These are phyloP conservation scores for Uria lomvia DNA, from an alignment of 2,113 vertebrate species.

Conservation along the genomic window DNA sequence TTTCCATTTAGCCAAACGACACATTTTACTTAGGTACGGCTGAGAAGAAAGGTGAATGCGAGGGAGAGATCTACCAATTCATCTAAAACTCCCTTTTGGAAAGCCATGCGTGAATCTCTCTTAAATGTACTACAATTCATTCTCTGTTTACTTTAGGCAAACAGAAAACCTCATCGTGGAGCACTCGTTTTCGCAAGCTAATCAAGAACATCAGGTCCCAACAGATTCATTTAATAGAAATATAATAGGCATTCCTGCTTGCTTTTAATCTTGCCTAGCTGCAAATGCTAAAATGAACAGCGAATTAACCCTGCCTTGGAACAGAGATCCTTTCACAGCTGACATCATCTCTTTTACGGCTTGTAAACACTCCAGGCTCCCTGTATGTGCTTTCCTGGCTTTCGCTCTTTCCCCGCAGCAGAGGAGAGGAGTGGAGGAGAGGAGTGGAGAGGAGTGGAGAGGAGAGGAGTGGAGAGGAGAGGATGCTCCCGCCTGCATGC, in stretches of 20 bases:
- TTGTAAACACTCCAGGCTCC: slow-evolving; percentile 67
- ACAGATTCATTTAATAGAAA: slow-evolving; percentile 79
- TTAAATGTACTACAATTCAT: slow-evolving; percentile 71
- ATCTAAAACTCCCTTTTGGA: slow-evolving; percentile 42
- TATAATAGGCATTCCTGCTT: slow-evolving; percentile 77
- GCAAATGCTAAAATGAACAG: slow-evolving; percentile 76
- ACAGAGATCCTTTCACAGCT: slow-evolving; percentile 74
- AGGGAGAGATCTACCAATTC: slow-evolving; percentile 31
- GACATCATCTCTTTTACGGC: slow-evolving; percentile 67
- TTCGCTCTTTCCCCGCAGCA: slow-evolving; percentile 52
- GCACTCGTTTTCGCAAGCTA: slow-evolving; percentile 70
- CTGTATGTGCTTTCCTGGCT: slow-evolving; percentile 61
- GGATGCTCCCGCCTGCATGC: slow-evolving; percentile 44
- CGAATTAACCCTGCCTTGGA: slow-evolving; percentile 78
- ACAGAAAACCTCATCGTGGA: slow-evolving; percentile 71
- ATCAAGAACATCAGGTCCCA: slow-evolving; percentile 78
- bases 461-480: neutral
- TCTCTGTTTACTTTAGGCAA: slow-evolving; percentile 78
- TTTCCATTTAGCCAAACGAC: slow-evolving; percentile 39
- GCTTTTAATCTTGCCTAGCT: slow-evolving; percentile 74
- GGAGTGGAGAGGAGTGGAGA: neutral
- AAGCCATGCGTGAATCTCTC: slow-evolving; percentile 52
- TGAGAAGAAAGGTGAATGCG: slow-evolving; percentile 49
- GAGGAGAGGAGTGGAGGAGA: slow-evolving; percentile 36
- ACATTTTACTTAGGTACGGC: slow-evolving; percentile 44